Conservation (phyloP, 2,113 vertebrate genomes). For the Notiomystis cincta region DNA sequence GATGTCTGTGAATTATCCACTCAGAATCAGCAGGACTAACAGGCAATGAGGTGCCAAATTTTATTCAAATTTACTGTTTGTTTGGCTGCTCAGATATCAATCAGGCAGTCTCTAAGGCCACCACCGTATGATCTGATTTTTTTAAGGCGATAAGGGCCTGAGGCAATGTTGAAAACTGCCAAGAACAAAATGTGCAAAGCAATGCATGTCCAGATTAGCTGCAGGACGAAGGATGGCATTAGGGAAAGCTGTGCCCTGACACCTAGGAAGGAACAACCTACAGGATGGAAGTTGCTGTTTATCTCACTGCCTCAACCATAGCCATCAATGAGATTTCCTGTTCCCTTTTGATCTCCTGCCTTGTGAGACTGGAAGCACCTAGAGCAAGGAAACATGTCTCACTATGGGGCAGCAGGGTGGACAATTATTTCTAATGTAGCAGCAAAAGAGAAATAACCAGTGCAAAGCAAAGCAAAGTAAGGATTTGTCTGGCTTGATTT, state of each 20-base stretch:
- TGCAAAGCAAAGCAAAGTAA: background rate
- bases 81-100: constrained; percentile 12
- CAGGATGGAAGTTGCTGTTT: background rate
- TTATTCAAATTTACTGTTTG: constrained; percentile 18
- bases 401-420: background rate
- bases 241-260: background rate
- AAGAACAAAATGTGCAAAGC: constrained; percentile 43
- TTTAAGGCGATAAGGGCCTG: background rate
- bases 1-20: background rate
- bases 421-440: background rate
- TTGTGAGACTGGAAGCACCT: background rate
- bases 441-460: rapidly evolving
- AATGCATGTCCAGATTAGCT: background rate
- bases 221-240: background rate
- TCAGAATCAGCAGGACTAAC: background rate
- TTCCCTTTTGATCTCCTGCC: background rate
- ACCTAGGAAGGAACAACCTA: background rate
- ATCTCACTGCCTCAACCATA: background rate
- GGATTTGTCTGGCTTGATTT: background rate
- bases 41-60: background rate
- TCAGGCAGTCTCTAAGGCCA: constrained; percentile 14
- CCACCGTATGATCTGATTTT: constrained; percentile 15
- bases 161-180: constrained; percentile 4
- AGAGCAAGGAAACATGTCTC: background rate
- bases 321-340: background rate